phyloP scores from a whole-genome alignment of 2,888 invertebrate genomes.

The Graphium colonna region DNA sequence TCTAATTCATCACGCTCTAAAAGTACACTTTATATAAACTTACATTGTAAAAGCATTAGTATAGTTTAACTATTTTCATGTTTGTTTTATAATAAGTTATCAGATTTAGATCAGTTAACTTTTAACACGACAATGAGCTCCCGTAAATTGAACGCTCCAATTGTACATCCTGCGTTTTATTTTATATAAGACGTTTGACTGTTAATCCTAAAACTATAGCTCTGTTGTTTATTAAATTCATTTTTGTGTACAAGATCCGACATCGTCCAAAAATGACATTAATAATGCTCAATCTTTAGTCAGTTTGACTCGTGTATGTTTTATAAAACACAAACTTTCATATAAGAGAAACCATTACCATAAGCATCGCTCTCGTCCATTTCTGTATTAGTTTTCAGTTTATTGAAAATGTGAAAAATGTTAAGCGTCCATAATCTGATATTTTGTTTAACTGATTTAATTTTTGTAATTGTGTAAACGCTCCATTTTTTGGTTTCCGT shows the following conservation, averaged over 20 bases:
- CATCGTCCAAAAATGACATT: too few species aligned
- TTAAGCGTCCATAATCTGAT: constrained; percentile 9
- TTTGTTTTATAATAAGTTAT: too few species aligned
- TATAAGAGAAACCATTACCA: constrained; percentile 5
- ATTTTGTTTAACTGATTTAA: not conserved
- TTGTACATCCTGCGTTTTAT: too few species aligned
- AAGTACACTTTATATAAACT: not conserved
- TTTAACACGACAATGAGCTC: too few species aligned
- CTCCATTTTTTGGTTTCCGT: not conserved
- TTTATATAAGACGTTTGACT: too few species aligned
- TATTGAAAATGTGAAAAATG: not conserved
- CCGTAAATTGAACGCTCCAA: too few species aligned
- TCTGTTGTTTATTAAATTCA: too few species aligned
- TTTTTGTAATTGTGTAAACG: not conserved
- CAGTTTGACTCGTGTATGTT: too few species aligned
- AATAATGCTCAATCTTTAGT: too few species aligned
- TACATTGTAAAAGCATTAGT: not conserved
- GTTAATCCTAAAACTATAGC: too few species aligned
- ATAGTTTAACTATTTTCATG: not conserved
- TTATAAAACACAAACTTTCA: not conserved
- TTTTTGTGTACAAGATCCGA: too few species aligned
- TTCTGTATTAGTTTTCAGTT: constrained; percentile 2
- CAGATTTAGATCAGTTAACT: too few species aligned
- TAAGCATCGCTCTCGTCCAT: constrained; percentile 22
- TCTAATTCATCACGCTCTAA: constrained; percentile 21